These are phyloP conservation scores for Homarus gammarus DNA, from an alignment of 2,888 invertebrate species.

Conservation along the genomic window DNA sequence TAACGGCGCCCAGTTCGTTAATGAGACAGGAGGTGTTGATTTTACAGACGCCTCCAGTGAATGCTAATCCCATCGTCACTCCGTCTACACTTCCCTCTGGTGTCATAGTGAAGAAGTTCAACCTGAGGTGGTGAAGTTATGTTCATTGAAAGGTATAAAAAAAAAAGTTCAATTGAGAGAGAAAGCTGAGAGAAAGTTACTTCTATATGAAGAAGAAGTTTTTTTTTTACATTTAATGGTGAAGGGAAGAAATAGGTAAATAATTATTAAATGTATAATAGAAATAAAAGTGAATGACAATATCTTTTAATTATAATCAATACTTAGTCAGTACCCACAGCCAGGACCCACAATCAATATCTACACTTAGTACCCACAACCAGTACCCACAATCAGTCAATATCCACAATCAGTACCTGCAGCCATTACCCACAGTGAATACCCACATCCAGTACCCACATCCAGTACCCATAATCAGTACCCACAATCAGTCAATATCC, in stretches of 20 bases:
- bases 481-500: slow-evolving; percentile 77
- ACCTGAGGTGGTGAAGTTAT: slow-evolving; percentile 80
- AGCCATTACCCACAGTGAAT: no score
- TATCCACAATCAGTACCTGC: neutral
- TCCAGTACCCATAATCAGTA: neutral
- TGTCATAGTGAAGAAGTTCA: slow-evolving; percentile 87
- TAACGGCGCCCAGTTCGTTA: slow-evolving; percentile 87
- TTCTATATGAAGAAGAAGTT: neutral
- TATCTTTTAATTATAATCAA: neutral
- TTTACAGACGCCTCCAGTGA: slow-evolving; percentile 85
- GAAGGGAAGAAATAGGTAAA: no score
- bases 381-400: neutral
- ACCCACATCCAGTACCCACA: neutral
- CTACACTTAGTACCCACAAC: no score
- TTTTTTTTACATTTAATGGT: no score
- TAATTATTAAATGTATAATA: no score
- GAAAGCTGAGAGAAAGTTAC: neutral
- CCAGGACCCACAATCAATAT: no score
- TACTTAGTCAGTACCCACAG: no score
- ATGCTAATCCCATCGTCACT: slow-evolving; percentile 85
- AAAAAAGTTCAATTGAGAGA: no score
- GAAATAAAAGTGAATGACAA: no score
- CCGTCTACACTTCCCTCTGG: slow-evolving; percentile 86
- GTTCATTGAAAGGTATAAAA: no score
- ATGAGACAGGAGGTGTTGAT: slow-evolving; percentile 88